Conservation (phyloP, 2,888 invertebrate genomes). For the Serrognathus titanus region DNA sequence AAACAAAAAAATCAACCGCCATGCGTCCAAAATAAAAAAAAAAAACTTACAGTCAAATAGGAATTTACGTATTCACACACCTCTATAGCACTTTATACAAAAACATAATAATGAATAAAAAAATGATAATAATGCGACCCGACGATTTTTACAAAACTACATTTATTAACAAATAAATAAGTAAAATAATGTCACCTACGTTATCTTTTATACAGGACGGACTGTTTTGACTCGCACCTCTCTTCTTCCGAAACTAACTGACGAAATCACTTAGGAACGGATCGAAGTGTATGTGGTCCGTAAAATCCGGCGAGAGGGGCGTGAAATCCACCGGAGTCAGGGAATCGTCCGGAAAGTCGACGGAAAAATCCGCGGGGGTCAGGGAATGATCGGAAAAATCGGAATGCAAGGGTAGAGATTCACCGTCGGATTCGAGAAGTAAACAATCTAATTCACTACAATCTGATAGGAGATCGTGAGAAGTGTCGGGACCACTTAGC, state of each 20-base stretch:
- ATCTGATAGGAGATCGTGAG: conserved; percentile 39
- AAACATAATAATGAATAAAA: no score
- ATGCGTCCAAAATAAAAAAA: background rate
- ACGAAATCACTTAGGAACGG: conserved; percentile 39
- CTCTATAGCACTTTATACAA: conserved; percentile 8
- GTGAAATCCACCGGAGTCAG: conserved; percentile 43
- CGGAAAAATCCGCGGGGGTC: conserved; percentile 43
- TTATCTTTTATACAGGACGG: conserved; percentile 12
- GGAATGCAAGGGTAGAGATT: conserved; percentile 42
- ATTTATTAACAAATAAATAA: conserved; percentile 21
- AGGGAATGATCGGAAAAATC: conserved; percentile 45
- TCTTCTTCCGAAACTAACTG: conserved; percentile 29
- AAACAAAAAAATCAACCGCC: background rate
- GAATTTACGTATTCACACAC: conserved; percentile 11
- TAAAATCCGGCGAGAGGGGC: conserved; percentile 42
- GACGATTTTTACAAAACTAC: conserved; percentile 19
- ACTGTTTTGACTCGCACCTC: conserved; percentile 10
- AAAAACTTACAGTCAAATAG: conserved; percentile 10
- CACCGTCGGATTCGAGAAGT: conserved; percentile 38
- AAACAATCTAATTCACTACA: conserved; percentile 38
- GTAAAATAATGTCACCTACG: conserved; percentile 3
- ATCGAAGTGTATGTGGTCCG: conserved; percentile 43
- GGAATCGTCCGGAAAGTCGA: conserved; percentile 44
- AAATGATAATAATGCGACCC: background rate
- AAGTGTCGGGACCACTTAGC: conserved; percentile 33